Evolutionary conservation across 1,140 invertebrate species (phyloP).

Genomic region (Reticulitermes speratus): DNA sequence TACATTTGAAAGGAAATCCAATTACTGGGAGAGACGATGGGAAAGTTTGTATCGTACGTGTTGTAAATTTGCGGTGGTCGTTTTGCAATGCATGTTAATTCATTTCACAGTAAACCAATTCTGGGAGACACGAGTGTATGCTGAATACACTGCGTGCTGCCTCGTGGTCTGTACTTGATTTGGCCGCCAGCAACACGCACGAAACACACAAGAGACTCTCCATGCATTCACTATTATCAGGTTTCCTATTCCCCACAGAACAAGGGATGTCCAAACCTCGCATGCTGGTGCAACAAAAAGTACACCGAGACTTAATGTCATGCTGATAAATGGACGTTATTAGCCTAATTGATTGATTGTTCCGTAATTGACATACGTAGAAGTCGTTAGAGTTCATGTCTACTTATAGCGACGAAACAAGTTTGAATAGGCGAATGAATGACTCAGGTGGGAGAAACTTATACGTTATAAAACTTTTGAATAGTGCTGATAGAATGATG

Average conservation of each 20-base stretch:
- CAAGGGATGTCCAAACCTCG: not conserved
- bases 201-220: not conserved
- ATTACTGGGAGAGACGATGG: not conserved
- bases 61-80: not conserved
- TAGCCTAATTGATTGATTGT: no score
- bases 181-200: not conserved
- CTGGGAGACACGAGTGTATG: not conserved
- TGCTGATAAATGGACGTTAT: no score
- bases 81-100: not conserved
- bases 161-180: not conserved
- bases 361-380: no score
- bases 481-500: no score
- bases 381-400: no score
- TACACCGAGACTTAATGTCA: no score
- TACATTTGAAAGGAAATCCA: not conserved
- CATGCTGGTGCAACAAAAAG: no score
- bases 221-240: not conserved
- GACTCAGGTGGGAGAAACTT: no score
- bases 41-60: not conserved
- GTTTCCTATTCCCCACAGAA: not conserved
- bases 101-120: conserved; percentile 1
- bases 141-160: conserved; percentile 1
- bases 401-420: no score
- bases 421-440: no score
- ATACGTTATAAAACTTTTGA: no score